Conservation (phyloP, 2,888 invertebrate species). For the Exocentrus adspersus region DNA sequence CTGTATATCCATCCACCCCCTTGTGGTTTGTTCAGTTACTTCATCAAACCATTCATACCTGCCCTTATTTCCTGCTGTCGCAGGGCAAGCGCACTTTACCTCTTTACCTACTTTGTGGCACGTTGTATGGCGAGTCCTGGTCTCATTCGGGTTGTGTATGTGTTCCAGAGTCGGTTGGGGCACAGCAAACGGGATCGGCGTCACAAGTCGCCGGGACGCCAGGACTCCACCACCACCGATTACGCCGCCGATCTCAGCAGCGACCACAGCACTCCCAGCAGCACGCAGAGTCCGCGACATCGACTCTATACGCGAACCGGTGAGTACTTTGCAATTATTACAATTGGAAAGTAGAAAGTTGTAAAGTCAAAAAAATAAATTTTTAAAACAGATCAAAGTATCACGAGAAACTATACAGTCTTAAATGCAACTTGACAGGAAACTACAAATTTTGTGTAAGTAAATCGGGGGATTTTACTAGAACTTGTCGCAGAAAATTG, state of each 20-base stretch:
- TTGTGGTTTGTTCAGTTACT: background rate
- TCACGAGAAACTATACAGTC: too few species aligned
- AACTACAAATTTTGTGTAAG: too few species aligned
- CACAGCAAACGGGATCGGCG: conserved; percentile 72
- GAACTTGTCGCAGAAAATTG: too few species aligned
- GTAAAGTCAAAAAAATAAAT: too few species aligned
- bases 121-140: too few species aligned
- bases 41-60: conserved; percentile 10
- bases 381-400: too few species aligned
- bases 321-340: conserved; percentile 40
- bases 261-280: conserved; percentile 76
- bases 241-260: conserved; percentile 82
- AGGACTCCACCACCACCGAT: conserved; percentile 75
- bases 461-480: too few species aligned
- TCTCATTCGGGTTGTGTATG: conserved; percentile 25
- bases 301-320: conserved; percentile 69
- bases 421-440: too few species aligned
- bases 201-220: conserved; percentile 69
- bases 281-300: conserved; percentile 83
- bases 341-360: too few species aligned
- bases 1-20: too few species aligned
- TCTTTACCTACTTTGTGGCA: conserved; percentile 8
- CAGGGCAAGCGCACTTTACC: conserved; percentile 18
- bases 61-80: background rate
- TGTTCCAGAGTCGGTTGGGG: conserved; percentile 77